phyloP scores from a whole-genome alignment of 2,888 invertebrate genomes.

The Drosophila mayaguana region DNA sequence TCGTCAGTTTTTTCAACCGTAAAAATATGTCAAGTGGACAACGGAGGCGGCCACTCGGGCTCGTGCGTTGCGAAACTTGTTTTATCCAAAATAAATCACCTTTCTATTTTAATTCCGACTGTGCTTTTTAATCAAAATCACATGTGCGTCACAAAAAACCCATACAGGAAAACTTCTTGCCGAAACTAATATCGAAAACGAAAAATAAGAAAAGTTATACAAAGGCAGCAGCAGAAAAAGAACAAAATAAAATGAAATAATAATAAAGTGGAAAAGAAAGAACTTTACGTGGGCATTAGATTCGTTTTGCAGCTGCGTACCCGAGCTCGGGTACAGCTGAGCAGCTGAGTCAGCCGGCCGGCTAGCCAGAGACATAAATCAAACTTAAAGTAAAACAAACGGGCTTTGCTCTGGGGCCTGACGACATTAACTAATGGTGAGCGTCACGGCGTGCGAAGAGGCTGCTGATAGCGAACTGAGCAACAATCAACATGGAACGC shows the following conservation, averaged over 20 bases:
- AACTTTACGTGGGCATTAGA: slow-evolving; percentile 45
- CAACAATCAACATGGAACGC: slow-evolving; percentile 42
- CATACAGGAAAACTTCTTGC: slow-evolving; percentile 32
- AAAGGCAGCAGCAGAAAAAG: slow-evolving; percentile 20
- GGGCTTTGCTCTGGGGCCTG: slow-evolving; percentile 12
- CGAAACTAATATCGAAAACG: slow-evolving; percentile 62
- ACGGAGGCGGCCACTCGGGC: slow-evolving; percentile 1
- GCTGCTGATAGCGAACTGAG: slow-evolving; percentile 31
- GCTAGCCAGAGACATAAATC: slow-evolving; percentile 59
- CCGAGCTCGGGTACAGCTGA: slow-evolving; percentile 38
- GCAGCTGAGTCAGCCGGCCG: slow-evolving; percentile 45
- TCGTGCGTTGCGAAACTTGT: slow-evolving; percentile 15
- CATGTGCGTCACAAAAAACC: slow-evolving; percentile 43
- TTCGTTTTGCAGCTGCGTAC: slow-evolving; percentile 59
- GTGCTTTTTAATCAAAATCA: slow-evolving; percentile 65
- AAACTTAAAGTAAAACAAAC: slow-evolving; percentile 62
- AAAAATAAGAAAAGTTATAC: slow-evolving; percentile 24
- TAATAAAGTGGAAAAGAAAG: slow-evolving; percentile 19
- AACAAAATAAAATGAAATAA: neutral
- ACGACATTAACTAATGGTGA: slow-evolving; percentile 69
- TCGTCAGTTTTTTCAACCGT: slow-evolving; percentile 52
- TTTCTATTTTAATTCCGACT: slow-evolving; percentile 59
- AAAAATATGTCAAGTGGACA: slow-evolving; percentile 67
- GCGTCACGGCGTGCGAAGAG: slow-evolving; percentile 19
- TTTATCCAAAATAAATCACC: slow-evolving; percentile 64